These are phyloP conservation scores for Solea senegalensis DNA, from an alignment of 2,113 vertebrate species.

Conservation along the genomic window DNA sequence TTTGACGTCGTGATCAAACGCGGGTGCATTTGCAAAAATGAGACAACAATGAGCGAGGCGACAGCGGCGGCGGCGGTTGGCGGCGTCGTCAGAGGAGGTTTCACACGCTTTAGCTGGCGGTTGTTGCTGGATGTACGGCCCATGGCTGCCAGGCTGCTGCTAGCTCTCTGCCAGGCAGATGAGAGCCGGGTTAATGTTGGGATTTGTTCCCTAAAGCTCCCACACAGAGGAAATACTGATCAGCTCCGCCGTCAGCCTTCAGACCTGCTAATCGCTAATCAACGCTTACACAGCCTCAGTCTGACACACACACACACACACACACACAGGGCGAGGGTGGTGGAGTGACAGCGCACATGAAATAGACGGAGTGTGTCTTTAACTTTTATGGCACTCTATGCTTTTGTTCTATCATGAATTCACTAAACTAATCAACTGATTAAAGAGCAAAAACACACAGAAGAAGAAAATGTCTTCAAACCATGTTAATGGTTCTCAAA, in stretches of 20 bases:
- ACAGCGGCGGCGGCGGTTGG: no score
- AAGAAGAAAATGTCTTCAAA: no score
- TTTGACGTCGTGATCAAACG: constrained; percentile 70
- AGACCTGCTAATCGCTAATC: constrained; percentile 79
- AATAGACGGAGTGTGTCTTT: neutral
- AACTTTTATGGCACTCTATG: neutral
- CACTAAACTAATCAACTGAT: no score
- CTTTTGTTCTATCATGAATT: neutral
- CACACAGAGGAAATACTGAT: constrained; percentile 78
- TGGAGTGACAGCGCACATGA: constrained; percentile 12
- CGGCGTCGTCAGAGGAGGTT: constrained; percentile 62
- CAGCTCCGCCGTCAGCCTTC: constrained; percentile 69
- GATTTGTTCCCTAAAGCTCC: constrained; percentile 83
- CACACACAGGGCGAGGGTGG: constrained; percentile 16
- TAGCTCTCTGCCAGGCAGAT: constrained; percentile 78
- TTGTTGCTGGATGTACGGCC: constrained; percentile 70
- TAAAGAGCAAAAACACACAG: no score
- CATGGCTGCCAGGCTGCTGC: constrained; percentile 77
- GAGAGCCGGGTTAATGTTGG: constrained; percentile 81
- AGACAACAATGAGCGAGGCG: constrained; percentile 61
- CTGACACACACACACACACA: constrained; percentile 41
- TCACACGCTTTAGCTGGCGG: constrained; percentile 58
- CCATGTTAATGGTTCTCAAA: no score
- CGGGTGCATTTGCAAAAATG: constrained; percentile 59
- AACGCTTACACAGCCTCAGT: constrained; percentile 68